These are phyloP conservation scores for Alexandromys oeconomus DNA, from an alignment of 2,797 vertebrate genomes.

Conservation along the genomic window DNA sequence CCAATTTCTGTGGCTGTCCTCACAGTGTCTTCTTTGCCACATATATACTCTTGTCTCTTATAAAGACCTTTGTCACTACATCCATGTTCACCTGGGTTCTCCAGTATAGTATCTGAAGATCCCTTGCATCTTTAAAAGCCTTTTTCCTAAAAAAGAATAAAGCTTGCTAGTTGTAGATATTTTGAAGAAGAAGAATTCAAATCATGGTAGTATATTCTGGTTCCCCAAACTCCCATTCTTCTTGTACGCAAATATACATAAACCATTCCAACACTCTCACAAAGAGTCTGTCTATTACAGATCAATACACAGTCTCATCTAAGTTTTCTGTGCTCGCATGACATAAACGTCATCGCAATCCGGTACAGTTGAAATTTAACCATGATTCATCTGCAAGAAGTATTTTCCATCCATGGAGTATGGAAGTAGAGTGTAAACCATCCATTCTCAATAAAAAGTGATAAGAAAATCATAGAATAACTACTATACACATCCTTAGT, in stretches of 20 bases:
- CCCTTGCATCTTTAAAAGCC: not conserved
- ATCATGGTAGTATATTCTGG: not conserved
- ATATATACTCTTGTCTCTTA: not conserved
- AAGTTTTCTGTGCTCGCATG: not conserved
- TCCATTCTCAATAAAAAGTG: not conserved
- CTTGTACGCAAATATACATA: not conserved
- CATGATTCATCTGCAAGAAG: not conserved
- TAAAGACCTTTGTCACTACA: not conserved
- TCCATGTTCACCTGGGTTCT: not conserved
- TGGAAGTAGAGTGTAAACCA: not conserved
- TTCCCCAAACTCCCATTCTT: not conserved
- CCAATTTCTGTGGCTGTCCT: not conserved
- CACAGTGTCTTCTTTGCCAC: not conserved
- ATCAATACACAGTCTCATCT: not conserved
- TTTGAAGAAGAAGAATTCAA: not conserved
- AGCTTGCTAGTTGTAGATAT: not conserved
- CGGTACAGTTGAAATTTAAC: not conserved
- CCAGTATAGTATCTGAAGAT: not conserved
- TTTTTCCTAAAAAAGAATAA: conserved; percentile 10
- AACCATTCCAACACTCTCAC: not conserved
- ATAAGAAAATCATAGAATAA: not conserved
- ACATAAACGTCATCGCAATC: conserved; percentile 17
- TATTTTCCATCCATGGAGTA: not conserved
- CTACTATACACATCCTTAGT: not conserved
- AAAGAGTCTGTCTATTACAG: not conserved